Conservation (phyloP, 1,140 invertebrate genomes). For the Caenorhabditis tropicalis region DNA sequence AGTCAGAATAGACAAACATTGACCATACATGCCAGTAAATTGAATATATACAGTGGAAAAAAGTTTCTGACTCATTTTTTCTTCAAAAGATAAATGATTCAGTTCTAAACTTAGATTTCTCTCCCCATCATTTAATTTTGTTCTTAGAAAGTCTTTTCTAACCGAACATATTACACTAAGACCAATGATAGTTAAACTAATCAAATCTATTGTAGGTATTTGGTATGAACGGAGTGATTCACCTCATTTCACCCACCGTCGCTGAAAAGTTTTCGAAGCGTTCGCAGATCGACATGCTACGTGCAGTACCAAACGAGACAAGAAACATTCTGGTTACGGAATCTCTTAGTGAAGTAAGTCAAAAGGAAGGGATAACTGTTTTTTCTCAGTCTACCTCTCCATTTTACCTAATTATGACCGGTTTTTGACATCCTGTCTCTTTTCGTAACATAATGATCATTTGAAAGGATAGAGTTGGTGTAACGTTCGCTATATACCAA, state of each 20-base stretch:
- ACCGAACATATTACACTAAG: too few relatives aligned
- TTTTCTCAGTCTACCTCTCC: background rate
- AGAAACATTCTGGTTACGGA: constrained; percentile 56
- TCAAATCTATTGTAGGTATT: constrained; percentile 40
- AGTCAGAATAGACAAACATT: constrained; percentile 19
- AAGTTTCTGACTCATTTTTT: background rate
- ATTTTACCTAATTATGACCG: constrained; percentile 10
- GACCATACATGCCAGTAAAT: background rate
- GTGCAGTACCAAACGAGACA: constrained; percentile 36
- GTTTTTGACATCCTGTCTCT: background rate
- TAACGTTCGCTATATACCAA: constrained; percentile 18
- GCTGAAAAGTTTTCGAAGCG: constrained; percentile 30
- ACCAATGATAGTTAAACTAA: too few relatives aligned
- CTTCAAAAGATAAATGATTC: background rate
- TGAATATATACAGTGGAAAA: background rate
- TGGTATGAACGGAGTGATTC: constrained; percentile 49
- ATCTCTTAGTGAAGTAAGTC: constrained; percentile 47
- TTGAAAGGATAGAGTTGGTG: background rate
- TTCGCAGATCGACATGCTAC: constrained; percentile 47
- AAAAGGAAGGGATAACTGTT: background rate
- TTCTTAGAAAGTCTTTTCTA: background rate
- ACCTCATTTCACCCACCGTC: constrained; percentile 44
- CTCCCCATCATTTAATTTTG: background rate
- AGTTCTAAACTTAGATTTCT: too few relatives aligned
- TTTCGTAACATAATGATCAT: background rate